Percentiles rank a stretch among this genome's conserved stretches.
Evolutionary conservation across 2,888 invertebrate genomes (phyloP).

Genomic region (Odontothrips loti): DNA sequence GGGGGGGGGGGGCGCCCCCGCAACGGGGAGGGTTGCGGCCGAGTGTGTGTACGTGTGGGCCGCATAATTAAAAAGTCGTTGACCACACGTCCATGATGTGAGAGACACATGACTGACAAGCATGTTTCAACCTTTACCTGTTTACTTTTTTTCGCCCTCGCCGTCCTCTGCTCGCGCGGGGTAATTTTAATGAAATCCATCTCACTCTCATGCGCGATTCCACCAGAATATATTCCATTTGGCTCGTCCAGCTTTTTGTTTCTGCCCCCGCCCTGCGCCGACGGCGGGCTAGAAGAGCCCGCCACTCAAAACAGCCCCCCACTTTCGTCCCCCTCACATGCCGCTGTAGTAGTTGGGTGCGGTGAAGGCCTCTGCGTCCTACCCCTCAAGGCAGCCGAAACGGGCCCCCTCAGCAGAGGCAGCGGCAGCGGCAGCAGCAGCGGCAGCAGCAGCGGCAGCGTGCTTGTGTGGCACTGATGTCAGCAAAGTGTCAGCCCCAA

Average conservation of each 20-base stretch:
- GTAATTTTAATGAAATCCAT: too few relatives aligned
- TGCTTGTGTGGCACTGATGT: constrained; percentile 14
- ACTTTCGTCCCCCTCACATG: too few relatives aligned
- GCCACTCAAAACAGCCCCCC: too few relatives aligned
- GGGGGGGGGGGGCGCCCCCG: background rate
- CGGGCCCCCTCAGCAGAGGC: background rate
- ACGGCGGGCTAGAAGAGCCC: too few relatives aligned
- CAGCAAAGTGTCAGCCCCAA: constrained; percentile 9
- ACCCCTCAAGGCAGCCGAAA: background rate
- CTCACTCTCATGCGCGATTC: too few relatives aligned
- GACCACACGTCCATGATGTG: too few relatives aligned
- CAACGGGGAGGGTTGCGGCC: background rate
- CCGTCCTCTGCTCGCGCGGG: background rate
- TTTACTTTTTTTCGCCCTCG: background rate
- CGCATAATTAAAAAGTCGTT: too few relatives aligned
- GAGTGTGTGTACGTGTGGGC: background rate
- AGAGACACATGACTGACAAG: too few relatives aligned
- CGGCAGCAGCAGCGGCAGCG: background rate
- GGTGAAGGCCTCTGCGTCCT: background rate
- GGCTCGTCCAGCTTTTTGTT: background rate
- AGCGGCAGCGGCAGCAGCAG: background rate
- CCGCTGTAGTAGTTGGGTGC: too few relatives aligned
- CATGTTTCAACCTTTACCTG: too few relatives aligned
- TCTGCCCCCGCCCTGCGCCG: background rate
- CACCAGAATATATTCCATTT: too few relatives aligned